Evolutionary conservation across 2,888 invertebrate genomes (phyloP), one percentile per base, ranked within the genome.

Genomic region (Apomyelois bistriatella): DNA sequence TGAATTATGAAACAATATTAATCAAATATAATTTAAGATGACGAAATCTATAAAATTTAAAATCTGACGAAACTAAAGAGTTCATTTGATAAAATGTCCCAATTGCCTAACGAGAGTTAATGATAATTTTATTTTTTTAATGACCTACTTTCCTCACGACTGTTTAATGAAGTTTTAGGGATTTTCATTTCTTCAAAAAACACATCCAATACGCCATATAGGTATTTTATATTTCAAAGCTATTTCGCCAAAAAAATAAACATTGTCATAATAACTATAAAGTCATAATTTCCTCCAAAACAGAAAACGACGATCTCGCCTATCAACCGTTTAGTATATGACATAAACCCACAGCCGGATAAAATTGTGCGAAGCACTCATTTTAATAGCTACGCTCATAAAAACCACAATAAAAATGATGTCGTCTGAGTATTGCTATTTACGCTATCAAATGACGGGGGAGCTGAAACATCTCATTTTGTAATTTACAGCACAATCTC

Each of bases 351-450:
- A n/a, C 55, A 48, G 52, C 48, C 49, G 53, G 55, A 60, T 56
- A 54, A 58, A 54, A 58, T 60, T 58, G 60, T 55, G 55, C 58
- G 57, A 57, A 60, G 57, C 57, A 58, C 40, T 60, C 54, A 58
- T 58, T 60, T 60, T 60, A 60, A 60, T 60, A 53, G 57, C 38
- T 41, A 16, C 13, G 42, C 57, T 60, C 60, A 55, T 60, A 58
- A 60, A 58, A 38, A 37, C 15, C 10, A 54, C 56, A 57, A 55
- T 60, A 60, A 60, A 59, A 60, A 50, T 50, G 46, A 51, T 57
- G 55, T 54, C 53, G 51, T 50, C 53, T 37, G 37, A 52, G 48
- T 57, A 55, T 58, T 53, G 54, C 51, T 56, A 48, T 59, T 58
- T 55, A 51, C 52, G 56, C 46, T 49, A 55, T 40, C 48, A 50